Evolutionary conservation across 2,888 invertebrate species (phyloP).

Genomic region (Strigamia maritima): DNA sequence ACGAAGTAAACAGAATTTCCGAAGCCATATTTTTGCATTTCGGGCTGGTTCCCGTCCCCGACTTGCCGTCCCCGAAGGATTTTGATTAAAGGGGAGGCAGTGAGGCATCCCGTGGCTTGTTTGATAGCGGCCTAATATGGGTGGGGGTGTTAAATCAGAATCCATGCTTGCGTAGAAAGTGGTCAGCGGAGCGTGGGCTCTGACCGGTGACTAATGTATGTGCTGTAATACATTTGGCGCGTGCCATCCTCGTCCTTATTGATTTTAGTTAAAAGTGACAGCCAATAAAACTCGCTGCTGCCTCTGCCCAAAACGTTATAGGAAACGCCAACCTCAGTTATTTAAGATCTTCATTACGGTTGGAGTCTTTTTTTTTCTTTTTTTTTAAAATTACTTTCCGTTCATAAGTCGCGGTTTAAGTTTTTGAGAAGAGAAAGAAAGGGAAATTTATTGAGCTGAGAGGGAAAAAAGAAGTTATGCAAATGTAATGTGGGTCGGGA

Average conservation of each 20-base stretch:
- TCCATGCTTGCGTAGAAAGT: conserved; percentile 8
- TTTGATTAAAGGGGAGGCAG: neutral
- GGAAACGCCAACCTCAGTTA: conserved; percentile 23
- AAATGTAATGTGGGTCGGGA: conserved; percentile 9
- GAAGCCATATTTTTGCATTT: neutral
- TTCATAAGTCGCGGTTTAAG: conserved; percentile 1
- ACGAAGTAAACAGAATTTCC: neutral
- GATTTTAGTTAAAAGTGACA: conserved; percentile 28
- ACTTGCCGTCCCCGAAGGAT: neutral
- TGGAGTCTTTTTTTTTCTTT: neutral
- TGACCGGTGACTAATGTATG: conserved; percentile 24
- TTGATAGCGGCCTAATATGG: neutral
- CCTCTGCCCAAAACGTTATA: conserved; percentile 18
- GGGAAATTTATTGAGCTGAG: neutral
- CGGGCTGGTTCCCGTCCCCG: too few relatives aligned
- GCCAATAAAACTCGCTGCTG: conserved; percentile 24
- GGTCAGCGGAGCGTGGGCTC: conserved; percentile 6
- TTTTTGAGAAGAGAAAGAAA: conserved; percentile 9
- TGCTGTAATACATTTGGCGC: conserved; percentile 27
- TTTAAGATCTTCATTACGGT: conserved; percentile 24
- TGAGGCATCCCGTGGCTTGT: neutral
- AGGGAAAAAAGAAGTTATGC: neutral
- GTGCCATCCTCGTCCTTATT: conserved; percentile 19
- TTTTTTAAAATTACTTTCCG: neutral
- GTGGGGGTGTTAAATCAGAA: conserved; percentile 15